phyloP scores from a whole-genome alignment of 2,797 vertebrate species.

The Periparus ater region DNA sequence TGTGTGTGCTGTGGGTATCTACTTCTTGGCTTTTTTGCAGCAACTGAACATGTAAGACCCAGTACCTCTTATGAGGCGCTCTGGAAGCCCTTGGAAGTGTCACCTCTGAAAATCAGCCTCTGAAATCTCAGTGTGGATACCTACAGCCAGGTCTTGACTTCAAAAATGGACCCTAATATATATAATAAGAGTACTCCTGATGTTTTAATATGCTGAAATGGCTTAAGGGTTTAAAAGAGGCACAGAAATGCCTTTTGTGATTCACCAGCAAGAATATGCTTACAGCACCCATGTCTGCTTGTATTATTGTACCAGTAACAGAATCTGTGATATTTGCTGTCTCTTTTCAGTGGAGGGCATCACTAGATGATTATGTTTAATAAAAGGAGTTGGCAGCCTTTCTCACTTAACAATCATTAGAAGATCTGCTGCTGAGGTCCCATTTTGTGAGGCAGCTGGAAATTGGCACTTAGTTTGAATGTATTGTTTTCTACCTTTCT shows the following conservation, averaged over 20 bases:
- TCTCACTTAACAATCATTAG: constrained; percentile 31
- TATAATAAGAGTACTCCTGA: background rate
- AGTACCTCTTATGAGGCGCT: background rate
- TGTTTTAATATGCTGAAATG: background rate
- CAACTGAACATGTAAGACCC: background rate
- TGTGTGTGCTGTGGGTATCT: background rate
- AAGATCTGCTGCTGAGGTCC: constrained; percentile 17
- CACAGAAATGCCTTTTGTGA: background rate
- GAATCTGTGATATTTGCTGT: background rate
- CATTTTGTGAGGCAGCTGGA: constrained; percentile 37
- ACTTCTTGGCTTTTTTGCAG: background rate
- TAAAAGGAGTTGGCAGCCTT: constrained; percentile 23
- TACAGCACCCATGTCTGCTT: background rate
- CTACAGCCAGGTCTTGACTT: background rate
- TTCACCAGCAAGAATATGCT: background rate
- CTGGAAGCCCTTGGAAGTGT: background rate
- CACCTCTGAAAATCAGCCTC: background rate
- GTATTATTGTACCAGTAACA: background rate
- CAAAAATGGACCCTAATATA: background rate
- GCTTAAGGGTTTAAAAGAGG: background rate
- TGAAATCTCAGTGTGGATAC: background rate
- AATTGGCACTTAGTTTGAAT: constrained; percentile 42
- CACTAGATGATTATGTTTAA: background rate
- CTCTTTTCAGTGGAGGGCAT: background rate
- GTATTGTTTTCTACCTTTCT: constrained; percentile 25